Evolutionary conservation across 2,113 vertebrate species (phyloP), one percentile per base, ranked within the genome.

Genomic region (Rhinogobius similis): DNA sequence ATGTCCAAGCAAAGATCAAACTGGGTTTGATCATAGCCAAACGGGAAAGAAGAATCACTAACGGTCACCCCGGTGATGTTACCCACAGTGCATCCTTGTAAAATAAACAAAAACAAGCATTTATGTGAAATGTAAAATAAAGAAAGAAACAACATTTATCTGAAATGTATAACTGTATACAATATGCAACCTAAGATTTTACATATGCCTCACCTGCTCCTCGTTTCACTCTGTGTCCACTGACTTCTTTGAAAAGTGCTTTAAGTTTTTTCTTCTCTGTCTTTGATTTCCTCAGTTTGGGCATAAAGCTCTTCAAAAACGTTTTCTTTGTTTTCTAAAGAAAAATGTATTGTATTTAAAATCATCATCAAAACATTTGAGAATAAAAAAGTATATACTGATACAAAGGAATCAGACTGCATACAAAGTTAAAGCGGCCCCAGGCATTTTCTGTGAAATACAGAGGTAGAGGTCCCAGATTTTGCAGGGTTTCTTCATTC

Each of bases 1-100:
- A 55, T 0, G n/a, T 77, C 83, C 71, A 92, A 75, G 67, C 91
- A 92, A 23, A 77, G 56, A 52, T 85, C 70, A 62, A 92, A 90
- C 61, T 90, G 88, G 0, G 21, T 67, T 2, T 6, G 3, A 29
- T 82, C 79, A 59, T 89, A 91, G 55, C 82, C 86, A 18, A 88
- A 81, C 5, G 90, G 90, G 81, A 92, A 92, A 9, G 89, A 11
- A 3, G 24, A 1, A 3, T 87, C 75, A 3, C 61, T 70, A 3
- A 86, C 75, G 1, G 32, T 81, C 29, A 78, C 62, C 21, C 65
- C 62, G 9, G 77, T 91, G 77, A 92, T 91, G 73, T 75, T 80
- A 24, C 79, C 88, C 14, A 9, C 46, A 0, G 65, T 87, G 61
- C 78, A 87, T 24, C 73, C 85, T 87, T 61, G 62, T 41, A 8